phyloP scores from a whole-genome alignment of 2,797 vertebrate genomes.

The Pseudochaenichthys georgianus region DNA sequence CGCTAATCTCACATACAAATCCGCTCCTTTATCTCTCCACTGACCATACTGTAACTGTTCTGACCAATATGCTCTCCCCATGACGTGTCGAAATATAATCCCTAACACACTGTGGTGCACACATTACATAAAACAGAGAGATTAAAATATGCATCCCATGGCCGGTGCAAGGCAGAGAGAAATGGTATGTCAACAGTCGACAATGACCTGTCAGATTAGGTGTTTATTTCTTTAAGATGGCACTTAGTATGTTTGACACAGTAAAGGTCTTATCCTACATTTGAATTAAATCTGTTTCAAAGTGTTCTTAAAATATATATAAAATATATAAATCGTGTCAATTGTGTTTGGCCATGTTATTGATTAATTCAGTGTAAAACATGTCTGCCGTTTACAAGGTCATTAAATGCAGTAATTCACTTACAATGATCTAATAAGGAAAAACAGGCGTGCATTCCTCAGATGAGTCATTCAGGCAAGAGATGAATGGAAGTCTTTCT shows the following conservation, averaged over 20 bases:
- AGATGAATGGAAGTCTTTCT: conserved; percentile 39
- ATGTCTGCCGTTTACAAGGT: conserved; percentile 35
- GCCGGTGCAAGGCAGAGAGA: background rate
- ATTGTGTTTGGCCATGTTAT: conserved; percentile 15
- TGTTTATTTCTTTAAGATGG: background rate
- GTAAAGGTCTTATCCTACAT: background rate
- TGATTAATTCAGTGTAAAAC: conserved; percentile 27
- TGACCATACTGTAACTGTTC: conserved; percentile 23
- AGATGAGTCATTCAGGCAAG: conserved; percentile 57
- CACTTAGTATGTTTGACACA: background rate
- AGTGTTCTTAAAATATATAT: background rate
- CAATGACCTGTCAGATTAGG: background rate
- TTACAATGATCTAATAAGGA: conserved; percentile 71
- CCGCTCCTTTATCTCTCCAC: conserved; percentile 14
- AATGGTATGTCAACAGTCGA: background rate
- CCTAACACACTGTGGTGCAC: conserved; percentile 8
- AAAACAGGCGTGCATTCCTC: conserved; percentile 72
- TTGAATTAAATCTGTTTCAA: background rate
- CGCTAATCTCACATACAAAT: conserved; percentile 42
- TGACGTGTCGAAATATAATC: conserved; percentile 58
- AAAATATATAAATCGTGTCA: background rate
- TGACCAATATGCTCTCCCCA: conserved; percentile 33
- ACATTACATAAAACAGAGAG: conserved; percentile 47
- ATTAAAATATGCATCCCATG: conserved; percentile 54
- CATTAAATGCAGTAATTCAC: conserved; percentile 62